Conservation (phyloP, 1,140 invertebrate genomes). For the Polypedilum pembai region DNA sequence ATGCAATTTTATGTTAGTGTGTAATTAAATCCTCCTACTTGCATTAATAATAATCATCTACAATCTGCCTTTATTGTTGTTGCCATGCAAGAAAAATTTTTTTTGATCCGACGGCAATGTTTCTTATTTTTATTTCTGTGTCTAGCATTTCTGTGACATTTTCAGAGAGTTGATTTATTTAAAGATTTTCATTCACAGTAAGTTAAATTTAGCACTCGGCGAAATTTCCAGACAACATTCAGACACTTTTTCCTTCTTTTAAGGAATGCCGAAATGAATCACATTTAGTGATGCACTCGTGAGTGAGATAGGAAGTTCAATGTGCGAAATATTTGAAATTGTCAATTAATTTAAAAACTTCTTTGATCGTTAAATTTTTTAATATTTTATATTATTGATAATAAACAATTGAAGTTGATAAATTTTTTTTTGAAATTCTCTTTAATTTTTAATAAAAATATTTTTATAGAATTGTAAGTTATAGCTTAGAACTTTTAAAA, state of each 20-base stretch:
- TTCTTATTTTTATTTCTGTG: neutral
- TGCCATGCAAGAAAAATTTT: no score
- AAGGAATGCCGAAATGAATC: neutral
- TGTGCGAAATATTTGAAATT: constrained; percentile 1
- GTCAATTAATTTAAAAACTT: neutral
- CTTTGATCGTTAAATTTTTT: neutral
- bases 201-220: neutral
- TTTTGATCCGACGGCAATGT: no score
- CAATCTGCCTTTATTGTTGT: no score
- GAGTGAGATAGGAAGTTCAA: neutral
- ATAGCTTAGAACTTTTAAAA: no score
- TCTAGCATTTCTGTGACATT: neutral
- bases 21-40: neutral
- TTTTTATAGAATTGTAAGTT: no score
- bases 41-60: neutral
- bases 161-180: neutral
- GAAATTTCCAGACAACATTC: constrained; percentile 2
- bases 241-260: neutral
- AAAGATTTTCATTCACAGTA: constrained; percentile 13
- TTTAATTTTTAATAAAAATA: no score
- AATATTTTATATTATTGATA: neutral
- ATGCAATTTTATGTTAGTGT: constrained; percentile 17
- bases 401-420: neutral
- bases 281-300: neutral
- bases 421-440: neutral